Base-by-base conservation (phyloP, 2,888 invertebrate species). In the Agrilus cyanescens region DNA sequence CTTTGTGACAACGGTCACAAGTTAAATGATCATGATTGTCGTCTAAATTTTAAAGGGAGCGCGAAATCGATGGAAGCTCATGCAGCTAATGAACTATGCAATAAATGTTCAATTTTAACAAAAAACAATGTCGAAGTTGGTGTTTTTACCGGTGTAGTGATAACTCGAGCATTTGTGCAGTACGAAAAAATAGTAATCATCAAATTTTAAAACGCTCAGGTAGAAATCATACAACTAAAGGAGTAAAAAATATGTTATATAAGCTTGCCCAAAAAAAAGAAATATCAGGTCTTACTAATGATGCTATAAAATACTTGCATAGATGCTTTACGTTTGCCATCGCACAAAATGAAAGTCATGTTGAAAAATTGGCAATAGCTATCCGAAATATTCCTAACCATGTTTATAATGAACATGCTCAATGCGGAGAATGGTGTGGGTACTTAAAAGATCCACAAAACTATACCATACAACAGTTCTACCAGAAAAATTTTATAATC, bases 31-130 rank as follows among this genome's bases (percentile, higher is more conserved):
- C 57, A 58, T 39, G 55, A 57, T 37, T 57, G 56, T 32, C 43
- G 57, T 5, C 16, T 45, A 36, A 57, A 57, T 38, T 56, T 54
- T 33, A 8, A 31, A 6, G 56, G 53, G 6, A 58, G 57, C 41
- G 54, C 57, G 0, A 57, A 59, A 45, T 53, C 55, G 0, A 58
- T 58, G 57, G 55, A 59, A 40, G 41, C 56, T 12, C 43, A 52
- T 41, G 51, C 49, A 4, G 55, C 50, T 4, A 51, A 46, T 7
- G 18, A 47, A 33, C 18, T 56, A 14, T 40, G 50, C 6, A 52
- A 49, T 37, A 33, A 41, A 4, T 55, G 53, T 39, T 35, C 13
- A 2, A 46, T 53, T 43, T 38, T 55, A 10, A 46, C 52, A 44
- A 44, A 53, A 20, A 12, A 30, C 32, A 41, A 40, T 31, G 14